Percentiles rank a stretch among this genome's conserved stretches.
Conservation (phyloP, 2,113 vertebrate genomes). For the Herpailurus yagouaroundi region DNA sequence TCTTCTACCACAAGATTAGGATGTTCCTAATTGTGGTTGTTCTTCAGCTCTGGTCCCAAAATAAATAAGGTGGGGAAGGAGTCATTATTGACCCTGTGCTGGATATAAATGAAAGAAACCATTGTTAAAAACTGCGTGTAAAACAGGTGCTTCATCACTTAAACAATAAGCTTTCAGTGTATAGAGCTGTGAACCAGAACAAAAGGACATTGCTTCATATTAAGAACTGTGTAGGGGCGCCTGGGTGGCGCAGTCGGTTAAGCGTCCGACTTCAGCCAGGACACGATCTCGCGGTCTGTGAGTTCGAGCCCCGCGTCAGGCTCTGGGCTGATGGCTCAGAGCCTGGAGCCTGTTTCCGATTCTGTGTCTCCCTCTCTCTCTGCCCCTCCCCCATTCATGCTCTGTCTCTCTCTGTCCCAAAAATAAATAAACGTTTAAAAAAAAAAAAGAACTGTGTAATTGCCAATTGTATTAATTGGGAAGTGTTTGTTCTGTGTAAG, state of each 20-base stretch:
- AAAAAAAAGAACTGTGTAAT: not conserved
- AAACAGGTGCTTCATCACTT: not conserved
- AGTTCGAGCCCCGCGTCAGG: too few species aligned
- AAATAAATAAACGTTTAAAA: too few species aligned
- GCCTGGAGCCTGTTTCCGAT: too few species aligned
- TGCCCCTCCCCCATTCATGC: too few species aligned
- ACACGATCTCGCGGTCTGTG: too few species aligned
- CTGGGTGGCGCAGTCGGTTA: too few species aligned
- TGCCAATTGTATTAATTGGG: not conserved
- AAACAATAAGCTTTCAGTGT: not conserved
- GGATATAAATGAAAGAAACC: not conserved
- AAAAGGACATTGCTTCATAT: not conserved
- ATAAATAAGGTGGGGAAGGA: not conserved
- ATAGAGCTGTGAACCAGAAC: not conserved
- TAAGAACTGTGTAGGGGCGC: not conserved
- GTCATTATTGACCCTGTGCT: not conserved
- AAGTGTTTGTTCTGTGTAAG: not conserved
- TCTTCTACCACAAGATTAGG: not conserved
- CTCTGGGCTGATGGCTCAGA: too few species aligned
- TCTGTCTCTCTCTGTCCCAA: too few species aligned
- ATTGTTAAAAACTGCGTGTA: not conserved
- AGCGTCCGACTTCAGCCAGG: too few species aligned
- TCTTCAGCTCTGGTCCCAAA: not conserved
- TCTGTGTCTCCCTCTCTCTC: too few species aligned
- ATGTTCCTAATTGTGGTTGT: not conserved